phyloP scores from a whole-genome alignment of 2,888 invertebrate genomes.

The Schizotus pectinicornis region DNA sequence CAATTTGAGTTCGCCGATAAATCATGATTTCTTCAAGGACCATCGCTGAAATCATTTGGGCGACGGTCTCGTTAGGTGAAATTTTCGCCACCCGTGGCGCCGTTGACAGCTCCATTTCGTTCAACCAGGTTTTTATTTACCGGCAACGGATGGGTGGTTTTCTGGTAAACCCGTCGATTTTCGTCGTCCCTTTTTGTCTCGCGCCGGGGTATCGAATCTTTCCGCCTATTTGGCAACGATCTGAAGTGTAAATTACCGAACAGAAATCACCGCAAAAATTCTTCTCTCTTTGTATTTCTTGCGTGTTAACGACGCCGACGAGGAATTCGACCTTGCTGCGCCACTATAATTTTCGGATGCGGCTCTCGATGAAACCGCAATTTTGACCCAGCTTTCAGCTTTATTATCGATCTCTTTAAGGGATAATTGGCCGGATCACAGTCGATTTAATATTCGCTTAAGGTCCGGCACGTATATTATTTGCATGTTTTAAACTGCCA shows the following conservation, averaged over 20 bases:
- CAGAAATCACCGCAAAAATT: too few relatives aligned
- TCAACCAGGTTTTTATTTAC: slow-evolving; percentile 26
- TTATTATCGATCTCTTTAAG: too few relatives aligned
- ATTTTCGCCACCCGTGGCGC: slow-evolving; percentile 40
- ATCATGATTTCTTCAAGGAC: too few relatives aligned
- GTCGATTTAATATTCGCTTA: slow-evolving; percentile 17
- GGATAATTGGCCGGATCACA: slow-evolving; percentile 10
- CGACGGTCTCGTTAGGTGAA: slow-evolving; percentile 31
- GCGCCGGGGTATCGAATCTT: not conserved
- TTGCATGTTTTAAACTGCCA: slow-evolving; percentile 17
- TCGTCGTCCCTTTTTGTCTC: too few relatives aligned
- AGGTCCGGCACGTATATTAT: slow-evolving; percentile 14
- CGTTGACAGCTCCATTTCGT: slow-evolving; percentile 44
- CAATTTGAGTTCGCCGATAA: too few relatives aligned
- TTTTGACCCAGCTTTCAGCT: too few relatives aligned
- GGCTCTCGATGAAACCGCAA: too few relatives aligned
- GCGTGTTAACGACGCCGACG: too few relatives aligned
- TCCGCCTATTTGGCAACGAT: slow-evolving; percentile 24
- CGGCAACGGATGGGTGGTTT: slow-evolving; percentile 2
- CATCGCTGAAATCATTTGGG: slow-evolving; percentile 36
- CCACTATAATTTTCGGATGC: too few relatives aligned
- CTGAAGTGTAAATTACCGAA: slow-evolving; percentile 24
- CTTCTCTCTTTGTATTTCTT: too few relatives aligned
- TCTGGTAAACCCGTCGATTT: not conserved
- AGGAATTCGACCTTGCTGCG: too few relatives aligned